phyloP scores from a whole-genome alignment of 2,113 vertebrate genomes.

The Puntigrus tetrazona region DNA sequence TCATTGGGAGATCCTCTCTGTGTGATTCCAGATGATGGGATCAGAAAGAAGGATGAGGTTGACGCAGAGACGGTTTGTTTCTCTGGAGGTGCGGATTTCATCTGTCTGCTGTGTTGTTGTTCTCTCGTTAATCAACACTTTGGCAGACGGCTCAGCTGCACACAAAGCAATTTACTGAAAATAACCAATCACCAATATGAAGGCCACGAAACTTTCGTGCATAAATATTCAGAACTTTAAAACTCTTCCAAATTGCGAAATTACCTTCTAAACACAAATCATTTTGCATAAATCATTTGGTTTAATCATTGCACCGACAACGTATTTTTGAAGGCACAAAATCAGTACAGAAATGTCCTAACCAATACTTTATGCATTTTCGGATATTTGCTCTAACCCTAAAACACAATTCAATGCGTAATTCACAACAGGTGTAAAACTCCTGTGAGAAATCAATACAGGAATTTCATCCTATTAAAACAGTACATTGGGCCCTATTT shows the following conservation, averaged over 20 bases:
- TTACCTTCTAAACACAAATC: not conserved
- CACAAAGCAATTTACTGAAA: constrained; percentile 23
- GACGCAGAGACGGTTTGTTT: constrained; percentile 11
- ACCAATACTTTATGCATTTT: too few relatives aligned
- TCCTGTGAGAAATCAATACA: not conserved
- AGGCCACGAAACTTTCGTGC: not conserved
- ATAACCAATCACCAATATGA: constrained; percentile 4
- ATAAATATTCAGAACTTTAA: constrained; percentile 10
- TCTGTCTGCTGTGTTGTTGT: constrained; percentile 4
- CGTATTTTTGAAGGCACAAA: not conserved
- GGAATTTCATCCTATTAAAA: too few relatives aligned
- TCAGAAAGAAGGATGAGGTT: not conserved
- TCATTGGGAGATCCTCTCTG: not conserved
- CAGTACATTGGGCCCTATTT: too few relatives aligned
- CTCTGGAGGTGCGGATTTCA: constrained; percentile 12
- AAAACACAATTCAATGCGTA: not conserved
- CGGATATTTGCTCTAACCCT: not conserved
- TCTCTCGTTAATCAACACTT: constrained; percentile 41
- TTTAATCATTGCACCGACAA: not conserved
- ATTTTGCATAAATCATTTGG: not conserved
- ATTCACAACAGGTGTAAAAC: not conserved
- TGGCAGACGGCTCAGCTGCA: constrained; percentile 30
- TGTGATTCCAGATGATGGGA: not conserved
- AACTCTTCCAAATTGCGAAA: not conserved
- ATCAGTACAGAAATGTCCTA: too few relatives aligned